Evolutionary conservation across 2,113 vertebrate species (phyloP), one percentile per base, ranked within the genome.

Genomic region (Tinamus guttatus): DNA sequence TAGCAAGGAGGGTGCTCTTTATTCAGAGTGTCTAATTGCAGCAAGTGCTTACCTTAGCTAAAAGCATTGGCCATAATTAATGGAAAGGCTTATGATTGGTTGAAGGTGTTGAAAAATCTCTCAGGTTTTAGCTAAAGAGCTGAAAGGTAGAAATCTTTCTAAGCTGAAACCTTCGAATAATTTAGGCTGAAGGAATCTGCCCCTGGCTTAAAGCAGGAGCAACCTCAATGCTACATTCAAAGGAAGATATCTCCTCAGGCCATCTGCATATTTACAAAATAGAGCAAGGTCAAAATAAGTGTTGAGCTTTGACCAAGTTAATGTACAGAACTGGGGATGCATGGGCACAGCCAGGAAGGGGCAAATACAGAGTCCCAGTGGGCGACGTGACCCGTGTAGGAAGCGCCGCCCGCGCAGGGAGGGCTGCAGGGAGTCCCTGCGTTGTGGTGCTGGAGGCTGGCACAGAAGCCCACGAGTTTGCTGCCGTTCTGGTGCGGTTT

Each of bases 271-370:
- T 82, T 86, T 92, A 40, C 36, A 58, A 36, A 85, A 65, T 59
- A 40, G 7, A 58, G 2, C 11, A n/a, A 89, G 54, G 92, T 65
- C 41, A 86, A 47, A 85, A 80, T 28, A 71, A 62, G n/a, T 47
- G 28, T 78, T 90, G 49, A 65, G 3, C 51, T 86, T 86, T 93
- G 84, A 49, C 73, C 62, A 47, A 25, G 76, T 56, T 79, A 60
- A 90, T 93, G 84, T 92, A 36, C 18, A 84, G 34, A 38, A 73
- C n/a, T 19, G 92, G 79, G 76, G 32, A 88, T 83, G 75, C 69
- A 54, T 93, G 77, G 86, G 88, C 65, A 92, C 79, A 62, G 43
- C 43, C 43, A 65, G 79, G 88, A 77, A 58, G 0, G 0, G 51
- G 27, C 65, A 67, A 85, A 88, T 79, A 73, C 77, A 19, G 38